phyloP scores from a whole-genome alignment of 2,797 vertebrate species.

The Tokudaia muenninki region DNA sequence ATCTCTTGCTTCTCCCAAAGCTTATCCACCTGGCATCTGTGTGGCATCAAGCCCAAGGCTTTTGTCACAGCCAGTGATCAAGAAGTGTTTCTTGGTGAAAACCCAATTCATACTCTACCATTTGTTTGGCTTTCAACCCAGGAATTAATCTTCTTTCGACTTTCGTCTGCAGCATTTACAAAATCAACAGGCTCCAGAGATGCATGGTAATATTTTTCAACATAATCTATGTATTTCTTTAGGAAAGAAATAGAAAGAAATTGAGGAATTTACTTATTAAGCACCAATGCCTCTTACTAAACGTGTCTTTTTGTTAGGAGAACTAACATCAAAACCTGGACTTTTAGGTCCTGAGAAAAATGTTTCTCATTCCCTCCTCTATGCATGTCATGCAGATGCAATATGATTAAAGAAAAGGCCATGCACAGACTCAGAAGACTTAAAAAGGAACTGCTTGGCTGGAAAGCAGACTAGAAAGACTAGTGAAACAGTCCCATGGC shows the following conservation, averaged over 20 bases:
- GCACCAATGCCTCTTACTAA: conserved; percentile 20
- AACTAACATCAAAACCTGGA: not conserved
- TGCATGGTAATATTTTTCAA: conserved; percentile 82
- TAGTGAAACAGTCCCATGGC: not conserved
- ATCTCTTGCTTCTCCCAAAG: not conserved
- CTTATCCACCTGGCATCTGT: no score
- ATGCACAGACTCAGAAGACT: not conserved
- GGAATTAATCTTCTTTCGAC: conserved; percentile 84
- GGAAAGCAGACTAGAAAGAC: not conserved
- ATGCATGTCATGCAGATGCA: not conserved
- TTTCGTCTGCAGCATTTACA: conserved; percentile 79
- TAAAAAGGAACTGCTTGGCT: not conserved
- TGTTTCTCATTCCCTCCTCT: not conserved
- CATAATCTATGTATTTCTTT: conserved; percentile 83
- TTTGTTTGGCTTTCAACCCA: conserved; percentile 85
- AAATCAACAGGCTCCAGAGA: conserved; percentile 84
- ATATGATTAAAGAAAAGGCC: not conserved
- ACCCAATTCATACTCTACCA: conserved; percentile 76
- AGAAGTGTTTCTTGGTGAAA: not conserved
- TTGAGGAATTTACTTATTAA: conserved; percentile 44
- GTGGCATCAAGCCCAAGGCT: not conserved
- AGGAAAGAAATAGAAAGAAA: conserved; percentile 63
- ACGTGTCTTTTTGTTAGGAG: not conserved
- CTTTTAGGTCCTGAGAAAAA: not conserved
- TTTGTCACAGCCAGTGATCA: conserved; percentile 7